Evolutionary conservation across 2,113 vertebrate genomes (phyloP), one percentile per base, ranked within the genome.

Genomic region (Malurus melanocephalus): DNA sequence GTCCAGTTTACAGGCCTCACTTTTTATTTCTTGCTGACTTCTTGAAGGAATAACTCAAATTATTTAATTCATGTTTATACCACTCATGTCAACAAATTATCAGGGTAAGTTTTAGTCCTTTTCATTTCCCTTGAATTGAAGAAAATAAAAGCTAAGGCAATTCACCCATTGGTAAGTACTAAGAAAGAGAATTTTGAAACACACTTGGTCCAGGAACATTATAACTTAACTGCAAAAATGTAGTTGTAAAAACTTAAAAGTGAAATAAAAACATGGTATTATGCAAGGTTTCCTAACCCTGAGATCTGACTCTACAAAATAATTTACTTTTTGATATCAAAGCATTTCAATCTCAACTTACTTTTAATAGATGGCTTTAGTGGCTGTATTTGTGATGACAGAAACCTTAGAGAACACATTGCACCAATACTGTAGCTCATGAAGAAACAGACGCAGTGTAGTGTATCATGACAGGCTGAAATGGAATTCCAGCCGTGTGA

Each of bases 401-500:
- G 94, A 94, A 96, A 95, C 92, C 81, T 95, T 79, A 94, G 88
- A 66, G 52, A 95, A 75, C 53, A 76, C 60, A 21, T n/a, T 88
- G 78, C 65, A 45, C 42, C 56, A 78, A 16, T 45, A 55, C 71
- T 74, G 88, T 94, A 90, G 90, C 94, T 96, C 94, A 89, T 76
- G 95, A 94, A 94, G 94, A 96, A 96, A 69, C 72, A 90, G 94
- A 90, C 1, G 40, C 94, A 97, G 61, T 40, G 83, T 93, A 94
- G 91, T 96, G 96, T 96, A 94, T 97, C 96, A 95, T 96, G 96
- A 97, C 95, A 97, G 86, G 67, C 90, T 86, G 95, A 97, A 96
- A 97, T 97, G 96, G 93, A 97, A 96, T 96, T 95, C 91, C 87
- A 94, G 87, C 68, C 80, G 1, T 95, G 88, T 94, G 96, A 96